phyloP scores from a whole-genome alignment of 2,888 invertebrate genomes.

The Caenorhabditis sp. region DNA sequence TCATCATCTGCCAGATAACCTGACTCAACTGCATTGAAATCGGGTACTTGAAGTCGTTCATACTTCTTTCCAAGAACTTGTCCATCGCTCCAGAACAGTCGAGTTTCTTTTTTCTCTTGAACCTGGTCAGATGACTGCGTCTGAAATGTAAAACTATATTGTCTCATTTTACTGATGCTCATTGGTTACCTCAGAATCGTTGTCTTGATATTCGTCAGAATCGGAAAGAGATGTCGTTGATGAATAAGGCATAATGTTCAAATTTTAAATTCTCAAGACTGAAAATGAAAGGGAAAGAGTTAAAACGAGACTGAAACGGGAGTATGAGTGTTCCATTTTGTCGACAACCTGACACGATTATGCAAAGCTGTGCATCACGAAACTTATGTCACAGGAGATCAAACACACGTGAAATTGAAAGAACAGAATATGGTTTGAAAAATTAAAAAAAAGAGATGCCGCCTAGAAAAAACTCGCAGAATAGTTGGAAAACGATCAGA shows the following conservation, averaged over 20 bases:
- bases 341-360: not conserved
- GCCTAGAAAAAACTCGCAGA: not conserved
- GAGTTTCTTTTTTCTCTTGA: conserved; percentile 10
- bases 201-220: not conserved
- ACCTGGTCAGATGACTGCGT: conserved; percentile 3
- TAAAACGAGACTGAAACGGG: not conserved
- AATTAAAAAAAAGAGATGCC: not conserved
- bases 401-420: conserved; percentile 33
- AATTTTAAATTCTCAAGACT: conserved; percentile 39
- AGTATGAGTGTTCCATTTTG: conserved; percentile 14
- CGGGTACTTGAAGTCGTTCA: conserved; percentile 25
- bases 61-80: conserved; percentile 15
- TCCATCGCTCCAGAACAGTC: conserved; percentile 54
- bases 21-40: conserved; percentile 35
- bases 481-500: not conserved
- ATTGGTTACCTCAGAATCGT: conserved; percentile 34
- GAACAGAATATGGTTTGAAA: conserved; percentile 4
- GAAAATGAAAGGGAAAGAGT: conserved; percentile 30
- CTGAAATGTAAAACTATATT: conserved; percentile 6
- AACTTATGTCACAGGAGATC: conserved; percentile 20
- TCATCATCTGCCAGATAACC: conserved; percentile 54
- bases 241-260: not conserved
- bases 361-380: conserved; percentile 42
- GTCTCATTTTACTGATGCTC: not conserved
- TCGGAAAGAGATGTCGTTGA: conserved; percentile 13